These are phyloP conservation scores for Timema cristinae DNA, from an alignment of 2,888 invertebrate genomes.

Conservation along the genomic window DNA sequence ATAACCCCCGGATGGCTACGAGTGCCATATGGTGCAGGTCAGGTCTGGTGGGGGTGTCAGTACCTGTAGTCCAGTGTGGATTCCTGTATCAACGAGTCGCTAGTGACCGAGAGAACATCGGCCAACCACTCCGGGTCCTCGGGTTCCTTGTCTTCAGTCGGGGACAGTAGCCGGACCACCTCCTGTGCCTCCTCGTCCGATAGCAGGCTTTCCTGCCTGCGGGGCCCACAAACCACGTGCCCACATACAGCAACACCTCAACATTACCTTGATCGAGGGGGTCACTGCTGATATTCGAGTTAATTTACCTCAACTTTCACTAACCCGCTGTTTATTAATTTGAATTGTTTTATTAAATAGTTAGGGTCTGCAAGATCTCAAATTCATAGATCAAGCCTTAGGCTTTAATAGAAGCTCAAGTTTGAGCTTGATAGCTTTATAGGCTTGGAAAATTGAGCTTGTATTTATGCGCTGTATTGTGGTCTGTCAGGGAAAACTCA, in stretches of 20 bases:
- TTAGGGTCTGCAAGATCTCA: too few species aligned
- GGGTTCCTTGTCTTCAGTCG: conserved; percentile 42
- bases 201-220: conserved; percentile 73
- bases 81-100: conserved; percentile 30
- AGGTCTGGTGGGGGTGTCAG: neutral
- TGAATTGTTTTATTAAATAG: too few species aligned
- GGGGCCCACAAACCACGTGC: conserved; percentile 31
- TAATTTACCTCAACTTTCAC: too few species aligned
- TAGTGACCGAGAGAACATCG: conserved; percentile 55
- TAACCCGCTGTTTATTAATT: too few species aligned
- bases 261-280: neutral
- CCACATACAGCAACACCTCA: neutral
- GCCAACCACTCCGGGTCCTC: conserved; percentile 56
- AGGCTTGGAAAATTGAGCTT: too few species aligned
- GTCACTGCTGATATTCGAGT: neutral
- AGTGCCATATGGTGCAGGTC: too few species aligned
- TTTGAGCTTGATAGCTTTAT: too few species aligned
- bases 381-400: too few species aligned
- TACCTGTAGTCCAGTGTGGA: conserved; percentile 42
- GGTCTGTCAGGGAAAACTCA: too few species aligned
- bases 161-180: conserved; percentile 74
- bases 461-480: too few species aligned
- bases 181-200: conserved; percentile 90
- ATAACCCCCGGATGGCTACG: too few species aligned
- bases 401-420: too few species aligned